Conservation (phyloP, 1,140 invertebrate species). For the Conus betulinus region DNA sequence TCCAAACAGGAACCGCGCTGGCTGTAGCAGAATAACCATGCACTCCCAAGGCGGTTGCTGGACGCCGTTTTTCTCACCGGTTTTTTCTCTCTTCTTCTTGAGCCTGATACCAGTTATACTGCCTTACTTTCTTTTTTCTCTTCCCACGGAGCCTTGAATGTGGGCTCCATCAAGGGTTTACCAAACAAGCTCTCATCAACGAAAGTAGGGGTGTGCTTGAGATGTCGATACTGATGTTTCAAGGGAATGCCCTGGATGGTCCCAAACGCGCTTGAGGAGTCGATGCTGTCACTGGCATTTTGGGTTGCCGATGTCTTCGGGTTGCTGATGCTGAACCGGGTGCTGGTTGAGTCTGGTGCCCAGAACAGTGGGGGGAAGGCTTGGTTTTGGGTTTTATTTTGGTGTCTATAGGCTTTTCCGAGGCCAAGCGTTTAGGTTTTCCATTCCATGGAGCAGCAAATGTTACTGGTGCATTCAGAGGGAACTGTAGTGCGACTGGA, state of each 20-base stretch:
- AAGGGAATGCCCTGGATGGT: constrained; percentile 28
- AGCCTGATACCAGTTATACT: constrained; percentile 26
- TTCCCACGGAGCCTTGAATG: constrained; percentile 67
- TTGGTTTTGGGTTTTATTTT: constrained; percentile 37
- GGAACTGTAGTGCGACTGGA: constrained; percentile 51
- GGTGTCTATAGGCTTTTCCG: constrained; percentile 29
- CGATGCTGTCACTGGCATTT: not conserved
- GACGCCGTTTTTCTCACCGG: not conserved
- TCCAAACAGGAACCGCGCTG: constrained; percentile 3
- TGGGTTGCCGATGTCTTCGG: constrained; percentile 25
- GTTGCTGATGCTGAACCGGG: constrained; percentile 39
- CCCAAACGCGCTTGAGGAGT: constrained; percentile 8
- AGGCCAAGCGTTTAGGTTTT: constrained; percentile 33
- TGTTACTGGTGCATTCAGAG: constrained; percentile 29
- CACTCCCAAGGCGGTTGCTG: constrained; percentile 14
- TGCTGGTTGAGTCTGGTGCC: constrained; percentile 46
- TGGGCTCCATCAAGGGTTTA: constrained; percentile 58
- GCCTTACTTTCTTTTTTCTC: constrained; percentile 37
- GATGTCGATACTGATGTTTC: constrained; percentile 52
- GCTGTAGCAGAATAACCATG: not conserved
- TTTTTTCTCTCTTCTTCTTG: not conserved
- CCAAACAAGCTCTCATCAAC: constrained; percentile 69
- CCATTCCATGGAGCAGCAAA: constrained; percentile 50
- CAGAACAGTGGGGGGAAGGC: constrained; percentile 54
- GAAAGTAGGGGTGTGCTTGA: constrained; percentile 64